phyloP scores from a whole-genome alignment of 2,888 invertebrate species.

The Germaria angustata region DNA sequence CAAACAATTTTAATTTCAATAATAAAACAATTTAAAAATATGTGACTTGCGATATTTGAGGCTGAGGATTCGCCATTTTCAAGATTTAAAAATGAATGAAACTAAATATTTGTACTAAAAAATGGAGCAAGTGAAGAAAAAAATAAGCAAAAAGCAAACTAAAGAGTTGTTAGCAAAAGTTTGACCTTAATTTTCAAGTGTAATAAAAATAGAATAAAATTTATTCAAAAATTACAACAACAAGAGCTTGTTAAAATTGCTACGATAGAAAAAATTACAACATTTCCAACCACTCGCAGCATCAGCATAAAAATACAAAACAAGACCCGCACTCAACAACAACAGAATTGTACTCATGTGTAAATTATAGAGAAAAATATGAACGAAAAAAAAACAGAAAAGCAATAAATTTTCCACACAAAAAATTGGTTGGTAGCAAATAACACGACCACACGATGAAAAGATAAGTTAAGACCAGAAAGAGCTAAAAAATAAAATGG shows the following conservation, averaged over 20 bases:
- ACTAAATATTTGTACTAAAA: conserved; percentile 26
- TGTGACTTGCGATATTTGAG: too few relatives aligned
- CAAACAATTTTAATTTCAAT: too few relatives aligned
- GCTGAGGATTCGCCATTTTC: too few relatives aligned
- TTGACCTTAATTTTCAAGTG: conserved; percentile 65
- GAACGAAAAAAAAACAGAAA: conserved; percentile 28
- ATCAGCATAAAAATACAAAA: conserved; percentile 31
- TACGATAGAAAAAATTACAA: conserved; percentile 24
- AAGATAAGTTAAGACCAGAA: conserved; percentile 52
- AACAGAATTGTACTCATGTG: conserved; percentile 52
- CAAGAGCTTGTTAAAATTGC: conserved; percentile 47
- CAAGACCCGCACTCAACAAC: not conserved
- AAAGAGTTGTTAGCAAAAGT: conserved; percentile 55
- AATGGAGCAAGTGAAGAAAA: conserved; percentile 5
- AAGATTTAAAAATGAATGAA: not conserved
- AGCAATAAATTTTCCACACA: conserved; percentile 60
- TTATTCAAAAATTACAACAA: conserved; percentile 28
- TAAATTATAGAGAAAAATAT: conserved; percentile 43
- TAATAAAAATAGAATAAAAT: conserved; percentile 35
- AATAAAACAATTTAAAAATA: too few relatives aligned
- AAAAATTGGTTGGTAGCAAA: conserved; percentile 51
- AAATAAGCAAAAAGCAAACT: not conserved
- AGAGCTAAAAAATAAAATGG: not conserved
- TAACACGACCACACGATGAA: conserved; percentile 63
- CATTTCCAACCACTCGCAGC: conserved; percentile 26